Evolutionary conservation across 2,888 invertebrate species (phyloP).

Genomic region (Panzeria rudis): DNA sequence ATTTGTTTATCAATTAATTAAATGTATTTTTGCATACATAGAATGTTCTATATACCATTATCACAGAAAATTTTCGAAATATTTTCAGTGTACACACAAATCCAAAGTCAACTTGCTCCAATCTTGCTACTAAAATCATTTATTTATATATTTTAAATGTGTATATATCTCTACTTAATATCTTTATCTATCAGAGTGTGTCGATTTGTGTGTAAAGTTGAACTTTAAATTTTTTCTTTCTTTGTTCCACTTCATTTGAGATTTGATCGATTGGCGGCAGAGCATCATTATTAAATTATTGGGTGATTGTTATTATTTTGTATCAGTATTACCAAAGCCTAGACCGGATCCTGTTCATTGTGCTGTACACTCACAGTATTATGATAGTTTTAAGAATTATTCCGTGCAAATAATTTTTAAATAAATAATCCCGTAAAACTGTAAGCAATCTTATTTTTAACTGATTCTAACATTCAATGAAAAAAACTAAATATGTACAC

Average conservation of each 20-base stretch:
- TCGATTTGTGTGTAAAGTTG: conserved; percentile 27
- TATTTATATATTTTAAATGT: conserved; percentile 14
- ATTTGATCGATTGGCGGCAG: conserved; percentile 94
- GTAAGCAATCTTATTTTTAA: too few species aligned
- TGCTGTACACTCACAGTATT: too few species aligned
- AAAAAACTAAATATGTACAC: too few species aligned
- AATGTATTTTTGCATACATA: too few species aligned
- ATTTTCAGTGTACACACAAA: not conserved
- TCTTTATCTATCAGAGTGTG: not conserved
- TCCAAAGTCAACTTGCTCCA: not conserved
- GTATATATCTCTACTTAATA: not conserved
- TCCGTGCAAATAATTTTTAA: too few species aligned
- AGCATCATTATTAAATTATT: conserved; percentile 98
- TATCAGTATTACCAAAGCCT: conserved; percentile 96
- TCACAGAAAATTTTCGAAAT: too few species aligned
- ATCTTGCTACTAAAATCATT: conserved; percentile 33
- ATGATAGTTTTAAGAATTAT: too few species aligned
- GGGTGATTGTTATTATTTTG: conserved; percentile 99
- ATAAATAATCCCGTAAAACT: too few species aligned
- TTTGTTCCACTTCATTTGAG: conserved; percentile 83
- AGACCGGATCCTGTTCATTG: conserved; percentile 97
- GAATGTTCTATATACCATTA: too few species aligned
- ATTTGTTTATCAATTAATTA: too few species aligned
- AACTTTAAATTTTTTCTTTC: conserved; percentile 24
- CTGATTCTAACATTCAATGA: too few species aligned